phyloP scores from a whole-genome alignment of 2,888 invertebrate genomes.

The Microchrysa polita region DNA sequence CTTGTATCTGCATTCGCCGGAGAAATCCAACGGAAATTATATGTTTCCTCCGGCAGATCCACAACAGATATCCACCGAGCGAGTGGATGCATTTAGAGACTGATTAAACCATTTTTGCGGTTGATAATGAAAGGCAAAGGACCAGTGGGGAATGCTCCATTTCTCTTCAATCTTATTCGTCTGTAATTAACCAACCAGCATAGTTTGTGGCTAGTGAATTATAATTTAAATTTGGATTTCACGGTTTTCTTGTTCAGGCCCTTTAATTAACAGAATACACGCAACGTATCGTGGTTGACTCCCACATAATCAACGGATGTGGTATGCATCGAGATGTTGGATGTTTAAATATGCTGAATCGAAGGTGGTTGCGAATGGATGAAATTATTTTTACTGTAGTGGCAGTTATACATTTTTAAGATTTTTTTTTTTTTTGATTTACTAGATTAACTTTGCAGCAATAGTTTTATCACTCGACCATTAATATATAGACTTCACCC shows the following conservation, averaged over 20 bases:
- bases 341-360: background rate
- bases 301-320: background rate
- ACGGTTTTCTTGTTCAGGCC: constrained; percentile 29
- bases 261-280: constrained; percentile 41
- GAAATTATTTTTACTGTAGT: too few relatives aligned
- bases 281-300: constrained; percentile 33
- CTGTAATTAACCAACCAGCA: constrained; percentile 30
- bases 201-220: constrained; percentile 4
- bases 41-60: constrained; percentile 1
- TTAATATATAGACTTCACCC: too few relatives aligned
- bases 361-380: background rate
- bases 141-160: background rate
- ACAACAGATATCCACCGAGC: too few relatives aligned
- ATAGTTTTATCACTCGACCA: too few relatives aligned
- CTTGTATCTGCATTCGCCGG: background rate
- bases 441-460: too few relatives aligned
- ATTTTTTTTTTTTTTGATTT: too few relatives aligned
- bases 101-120: constrained; percentile 19
- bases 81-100: background rate
- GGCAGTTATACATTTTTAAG: too few relatives aligned
- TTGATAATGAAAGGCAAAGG: constrained; percentile 15
- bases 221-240: constrained; percentile 35
- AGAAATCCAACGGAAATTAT: constrained; percentile 21
- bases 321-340: background rate
- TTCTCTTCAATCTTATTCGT: background rate